A percentile compares a stretch with the other conserved stretches of the same genome.
Evolutionary conservation across 1,140 invertebrate genomes (phyloP).

Genomic region (Drosophila sp.): DNA sequence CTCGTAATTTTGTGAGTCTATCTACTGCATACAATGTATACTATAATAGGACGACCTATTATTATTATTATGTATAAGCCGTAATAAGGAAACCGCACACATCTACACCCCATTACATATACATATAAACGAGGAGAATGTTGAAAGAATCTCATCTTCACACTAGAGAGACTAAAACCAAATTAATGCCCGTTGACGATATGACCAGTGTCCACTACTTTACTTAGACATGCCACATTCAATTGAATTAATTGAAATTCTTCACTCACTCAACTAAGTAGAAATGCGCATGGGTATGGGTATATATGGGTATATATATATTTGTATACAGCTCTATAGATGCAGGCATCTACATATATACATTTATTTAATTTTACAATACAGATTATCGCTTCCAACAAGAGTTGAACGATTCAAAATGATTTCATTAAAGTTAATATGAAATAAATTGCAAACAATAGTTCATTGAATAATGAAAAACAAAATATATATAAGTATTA

Average conservation of each 20-base stretch:
- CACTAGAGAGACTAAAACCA: slow-evolving; percentile 50
- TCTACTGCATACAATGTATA: not conserved
- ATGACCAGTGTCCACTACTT: slow-evolving; percentile 32
- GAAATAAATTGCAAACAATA: slow-evolving; percentile 6
- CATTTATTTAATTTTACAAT: no score
- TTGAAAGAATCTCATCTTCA: slow-evolving; percentile 55
- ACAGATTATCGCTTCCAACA: no score
- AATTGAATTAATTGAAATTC: slow-evolving; percentile 82
- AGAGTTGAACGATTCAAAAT: not conserved
- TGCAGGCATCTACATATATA: not conserved
- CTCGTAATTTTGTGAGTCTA: slow-evolving; percentile 40
- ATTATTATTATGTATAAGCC: slow-evolving; percentile 64
- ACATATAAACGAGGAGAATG: slow-evolving; percentile 2
- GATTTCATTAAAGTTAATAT: not conserved
- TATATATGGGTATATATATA: slow-evolving; percentile 17
- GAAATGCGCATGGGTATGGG: slow-evolving; percentile 14
- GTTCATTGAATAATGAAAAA: slow-evolving; percentile 2
- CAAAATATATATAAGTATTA: not conserved
- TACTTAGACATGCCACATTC: slow-evolving; percentile 47
- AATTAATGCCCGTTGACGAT: slow-evolving; percentile 46
- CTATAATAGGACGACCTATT: slow-evolving; percentile 47
- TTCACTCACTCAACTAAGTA: slow-evolving; percentile 67
- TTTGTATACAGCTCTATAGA: not conserved
- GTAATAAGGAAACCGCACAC: slow-evolving; percentile 73
- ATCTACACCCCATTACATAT: slow-evolving; percentile 19